These are phyloP conservation scores for Tenodera sinensis DNA, from an alignment of 2,888 invertebrate genomes.

Conservation along the genomic window DNA sequence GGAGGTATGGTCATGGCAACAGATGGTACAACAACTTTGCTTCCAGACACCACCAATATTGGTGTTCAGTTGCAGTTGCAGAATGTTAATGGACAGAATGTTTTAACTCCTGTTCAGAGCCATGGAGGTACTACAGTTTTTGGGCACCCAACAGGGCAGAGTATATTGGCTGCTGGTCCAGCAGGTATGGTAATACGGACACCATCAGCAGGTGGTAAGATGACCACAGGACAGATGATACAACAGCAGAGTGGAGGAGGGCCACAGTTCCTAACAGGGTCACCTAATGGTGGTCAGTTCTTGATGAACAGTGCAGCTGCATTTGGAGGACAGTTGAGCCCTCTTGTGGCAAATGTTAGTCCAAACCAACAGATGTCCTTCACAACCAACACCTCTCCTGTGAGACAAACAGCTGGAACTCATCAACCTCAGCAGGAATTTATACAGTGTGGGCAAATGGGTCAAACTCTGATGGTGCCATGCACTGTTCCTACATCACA, in stretches of 20 bases:
- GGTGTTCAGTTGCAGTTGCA: slow-evolving; percentile 75
- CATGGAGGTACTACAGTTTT: slow-evolving; percentile 56
- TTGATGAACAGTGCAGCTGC: slow-evolving; percentile 61
- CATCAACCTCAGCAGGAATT: slow-evolving; percentile 59
- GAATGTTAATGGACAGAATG: slow-evolving; percentile 74
- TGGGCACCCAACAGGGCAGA: slow-evolving; percentile 57
- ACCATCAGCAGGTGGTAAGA: slow-evolving; percentile 54
- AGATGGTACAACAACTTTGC: slow-evolving; percentile 67
- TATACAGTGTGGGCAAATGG: slow-evolving; percentile 66
- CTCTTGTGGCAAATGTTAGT: slow-evolving; percentile 67
- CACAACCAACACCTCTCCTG: slow-evolving; percentile 55
- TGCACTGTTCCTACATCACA: slow-evolving; percentile 44
- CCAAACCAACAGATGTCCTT: slow-evolving; percentile 65
- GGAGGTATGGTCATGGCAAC: slow-evolving; percentile 82
- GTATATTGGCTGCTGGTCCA: slow-evolving; percentile 62
- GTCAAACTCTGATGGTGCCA: slow-evolving; percentile 69
- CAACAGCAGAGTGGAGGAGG: slow-evolving; percentile 61
- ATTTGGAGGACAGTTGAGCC: slow-evolving; percentile 55
- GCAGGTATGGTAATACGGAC: slow-evolving; percentile 77
- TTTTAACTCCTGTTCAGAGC: slow-evolving; percentile 66
- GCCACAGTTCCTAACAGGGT: slow-evolving; percentile 59
- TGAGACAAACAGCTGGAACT: slow-evolving; percentile 43
- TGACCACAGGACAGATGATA: slow-evolving; percentile 27
- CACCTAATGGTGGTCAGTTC: slow-evolving; percentile 69
- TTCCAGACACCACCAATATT: slow-evolving; percentile 65